Evolutionary conservation across 2,113 vertebrate species (phyloP).

Genomic region (Dipodomys spectabilis): DNA sequence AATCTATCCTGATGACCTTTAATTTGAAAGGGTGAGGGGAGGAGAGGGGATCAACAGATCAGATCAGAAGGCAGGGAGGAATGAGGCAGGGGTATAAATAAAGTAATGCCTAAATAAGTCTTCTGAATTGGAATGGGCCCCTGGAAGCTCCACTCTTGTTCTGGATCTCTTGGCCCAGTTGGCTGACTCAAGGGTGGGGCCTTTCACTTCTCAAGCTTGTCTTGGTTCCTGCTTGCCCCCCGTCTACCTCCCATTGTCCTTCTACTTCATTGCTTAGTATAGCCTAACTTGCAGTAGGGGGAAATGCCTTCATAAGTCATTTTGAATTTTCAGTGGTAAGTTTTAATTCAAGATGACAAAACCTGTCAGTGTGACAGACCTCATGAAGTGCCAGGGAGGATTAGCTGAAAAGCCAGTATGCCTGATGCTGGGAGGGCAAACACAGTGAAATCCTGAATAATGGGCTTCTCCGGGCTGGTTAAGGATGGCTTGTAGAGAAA

Average conservation of each 20-base stretch:
- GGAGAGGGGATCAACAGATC: slow-evolving; percentile 77
- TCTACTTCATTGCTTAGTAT: slow-evolving; percentile 21
- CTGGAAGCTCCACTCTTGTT: slow-evolving; percentile 53
- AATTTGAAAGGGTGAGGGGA: slow-evolving; percentile 72
- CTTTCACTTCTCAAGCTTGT: slow-evolving; percentile 25
- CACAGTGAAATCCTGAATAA: background rate
- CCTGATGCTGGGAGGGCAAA: background rate
- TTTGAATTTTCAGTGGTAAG: slow-evolving; percentile 4
- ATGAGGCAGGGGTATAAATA: slow-evolving; percentile 81
- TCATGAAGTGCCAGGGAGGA: slow-evolving; percentile 28
- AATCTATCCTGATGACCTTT: slow-evolving; percentile 79
- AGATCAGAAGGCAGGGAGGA: slow-evolving; percentile 75
- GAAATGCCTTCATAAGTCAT: background rate
- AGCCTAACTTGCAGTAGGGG: background rate
- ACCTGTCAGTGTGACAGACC: background rate
- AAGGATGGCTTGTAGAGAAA: background rate
- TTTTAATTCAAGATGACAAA: slow-evolving; percentile 12
- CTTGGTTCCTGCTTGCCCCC: slow-evolving; percentile 31
- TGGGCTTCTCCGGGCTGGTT: background rate
- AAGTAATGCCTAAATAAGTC: slow-evolving; percentile 72
- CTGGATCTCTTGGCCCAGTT: slow-evolving; percentile 50
- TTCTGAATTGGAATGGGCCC: slow-evolving; percentile 59
- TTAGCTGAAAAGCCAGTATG: background rate
- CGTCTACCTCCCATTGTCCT: background rate
- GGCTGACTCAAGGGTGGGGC: slow-evolving; percentile 21